Conservation (phyloP, 1,140 invertebrate genomes). For the Drosophila neocordata region DNA sequence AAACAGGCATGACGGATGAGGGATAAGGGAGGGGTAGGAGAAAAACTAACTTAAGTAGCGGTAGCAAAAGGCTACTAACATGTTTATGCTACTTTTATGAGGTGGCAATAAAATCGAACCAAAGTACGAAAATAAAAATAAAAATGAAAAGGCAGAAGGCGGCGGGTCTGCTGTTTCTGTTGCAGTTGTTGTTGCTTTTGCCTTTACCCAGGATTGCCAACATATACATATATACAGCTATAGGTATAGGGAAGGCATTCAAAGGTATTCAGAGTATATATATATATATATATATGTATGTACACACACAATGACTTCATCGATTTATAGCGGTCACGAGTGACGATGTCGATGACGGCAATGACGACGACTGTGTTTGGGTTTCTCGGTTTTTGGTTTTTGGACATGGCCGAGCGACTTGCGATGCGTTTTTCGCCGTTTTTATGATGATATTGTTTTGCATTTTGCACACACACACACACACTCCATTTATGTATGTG, state of each 20-base stretch:
- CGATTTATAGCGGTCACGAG: conserved; percentile 79
- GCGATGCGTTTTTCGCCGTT: conserved; percentile 43
- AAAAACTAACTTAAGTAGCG: conserved; percentile 74
- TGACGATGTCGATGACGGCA: conserved; percentile 34
- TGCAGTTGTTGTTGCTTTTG: not conserved
- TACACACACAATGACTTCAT: conserved; percentile 72
- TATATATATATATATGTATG: conserved; percentile 59
- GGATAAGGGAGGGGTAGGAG: not conserved
- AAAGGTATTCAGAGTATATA: conserved; percentile 41
- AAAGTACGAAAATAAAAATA: conserved; percentile 71
- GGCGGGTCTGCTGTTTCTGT: conserved; percentile 11
- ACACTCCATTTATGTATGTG: conserved; percentile 5
- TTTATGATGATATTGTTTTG: conserved; percentile 79
- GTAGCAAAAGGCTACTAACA: conserved; percentile 81
- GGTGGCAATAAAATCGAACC: conserved; percentile 79
- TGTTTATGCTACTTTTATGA: conserved; percentile 81
- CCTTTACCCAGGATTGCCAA: not conserved
- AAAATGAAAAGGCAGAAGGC: conserved; percentile 47
- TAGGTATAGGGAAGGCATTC: not conserved
- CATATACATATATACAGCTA: not conserved
- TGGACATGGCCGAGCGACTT: conserved; percentile 41
- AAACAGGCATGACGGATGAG: not conserved
- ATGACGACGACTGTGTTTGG: conserved; percentile 18
- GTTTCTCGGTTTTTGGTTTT: conserved; percentile 39
- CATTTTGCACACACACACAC: conserved; percentile 59